These are phyloP conservation scores for Ataeniobius toweri DNA, from an alignment of 2,797 vertebrate genomes.

Conservation along the genomic window DNA sequence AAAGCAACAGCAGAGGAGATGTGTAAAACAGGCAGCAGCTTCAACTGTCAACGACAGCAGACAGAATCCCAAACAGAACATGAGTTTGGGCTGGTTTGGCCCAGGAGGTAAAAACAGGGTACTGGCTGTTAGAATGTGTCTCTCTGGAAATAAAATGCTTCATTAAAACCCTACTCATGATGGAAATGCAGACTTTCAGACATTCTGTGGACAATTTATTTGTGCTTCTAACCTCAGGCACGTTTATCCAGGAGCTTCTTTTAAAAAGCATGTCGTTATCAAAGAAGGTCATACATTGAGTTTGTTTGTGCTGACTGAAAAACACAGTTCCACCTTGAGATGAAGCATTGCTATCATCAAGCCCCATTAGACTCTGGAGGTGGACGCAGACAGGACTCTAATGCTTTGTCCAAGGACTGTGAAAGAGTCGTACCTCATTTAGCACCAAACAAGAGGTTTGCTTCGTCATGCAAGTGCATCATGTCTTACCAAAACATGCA, in stretches of 20 bases:
- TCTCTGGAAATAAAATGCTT: slow-evolving; percentile 35
- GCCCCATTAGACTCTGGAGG: slow-evolving; percentile 50
- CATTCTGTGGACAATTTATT: slow-evolving; percentile 30
- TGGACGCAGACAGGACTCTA: slow-evolving; percentile 29
- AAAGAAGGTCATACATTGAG: slow-evolving; percentile 34
- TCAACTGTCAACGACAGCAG: too few species aligned
- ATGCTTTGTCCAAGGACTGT: slow-evolving; percentile 45
- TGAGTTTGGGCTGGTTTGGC: background rate
- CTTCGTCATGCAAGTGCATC: slow-evolving; percentile 9
- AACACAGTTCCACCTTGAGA: slow-evolving; percentile 49
- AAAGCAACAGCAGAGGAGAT: too few species aligned
- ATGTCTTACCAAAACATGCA: background rate
- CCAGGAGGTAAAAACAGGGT: slow-evolving; percentile 32
- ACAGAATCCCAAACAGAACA: background rate
- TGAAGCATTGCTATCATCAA: slow-evolving; percentile 52
- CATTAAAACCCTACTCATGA: slow-evolving; percentile 27
- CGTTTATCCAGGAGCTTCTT: slow-evolving; percentile 1
- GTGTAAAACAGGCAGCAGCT: too few species aligned
- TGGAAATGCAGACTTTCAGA: slow-evolving; percentile 18
- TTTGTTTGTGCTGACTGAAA: slow-evolving; percentile 38
- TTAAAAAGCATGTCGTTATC: slow-evolving; percentile 18
- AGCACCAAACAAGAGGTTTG: slow-evolving; percentile 27
- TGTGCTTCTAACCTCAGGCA: slow-evolving; percentile 16
- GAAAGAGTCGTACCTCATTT: slow-evolving; percentile 3
- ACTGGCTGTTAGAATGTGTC: slow-evolving; percentile 33